Evolutionary conservation across 2,888 invertebrate species (phyloP), one percentile per base, ranked within the genome.

Genomic region (Neoitamus cyanurus): DNA sequence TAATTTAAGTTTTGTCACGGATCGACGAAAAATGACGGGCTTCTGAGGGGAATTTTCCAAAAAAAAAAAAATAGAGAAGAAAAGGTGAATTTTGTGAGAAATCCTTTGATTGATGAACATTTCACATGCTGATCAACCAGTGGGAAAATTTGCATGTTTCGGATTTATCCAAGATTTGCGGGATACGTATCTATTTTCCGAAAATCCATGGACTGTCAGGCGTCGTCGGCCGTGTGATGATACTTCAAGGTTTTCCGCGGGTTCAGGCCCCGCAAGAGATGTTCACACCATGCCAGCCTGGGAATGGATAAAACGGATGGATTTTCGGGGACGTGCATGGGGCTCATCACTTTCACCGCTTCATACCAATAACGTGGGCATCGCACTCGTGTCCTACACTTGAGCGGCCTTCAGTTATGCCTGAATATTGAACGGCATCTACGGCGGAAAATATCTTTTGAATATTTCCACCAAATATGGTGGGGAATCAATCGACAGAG

Each of bases 1-100:
- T 83, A 83, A 83, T 83, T 83, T 73, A 83, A 83, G 83, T 83
- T 83, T 83, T 75, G 83, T 83, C 83, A 83, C 83, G 83, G 82
- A 82, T 69, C 82, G 82, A 82, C 69, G 82, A 82, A 82, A 82
- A 82, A 82, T 82, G 68, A 37, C 34, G 69, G 69, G 20, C 9
- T 58, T 58, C 7, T 20, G 7, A 20, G 20, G 6, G 58, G 15
- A 58, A 58, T 20, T 25, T 72, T 31, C 13, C 3, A 30, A 70
- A 30, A 70, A 70, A 30, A 9, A 69, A 5, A 70, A 70, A 48
- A 3, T 1, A 46, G n/a, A 48, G 15, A 48, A 68, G 15, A 31
- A n/a, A 42, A 3, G 69, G 0, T 20, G 34, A 68, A 36, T 69
- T 82, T 28, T 82, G 25, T 9, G 25, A 82, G 70, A 37, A 69